Conservation (phyloP, 2,113 vertebrate species). For the Hucho hucho region DNA sequence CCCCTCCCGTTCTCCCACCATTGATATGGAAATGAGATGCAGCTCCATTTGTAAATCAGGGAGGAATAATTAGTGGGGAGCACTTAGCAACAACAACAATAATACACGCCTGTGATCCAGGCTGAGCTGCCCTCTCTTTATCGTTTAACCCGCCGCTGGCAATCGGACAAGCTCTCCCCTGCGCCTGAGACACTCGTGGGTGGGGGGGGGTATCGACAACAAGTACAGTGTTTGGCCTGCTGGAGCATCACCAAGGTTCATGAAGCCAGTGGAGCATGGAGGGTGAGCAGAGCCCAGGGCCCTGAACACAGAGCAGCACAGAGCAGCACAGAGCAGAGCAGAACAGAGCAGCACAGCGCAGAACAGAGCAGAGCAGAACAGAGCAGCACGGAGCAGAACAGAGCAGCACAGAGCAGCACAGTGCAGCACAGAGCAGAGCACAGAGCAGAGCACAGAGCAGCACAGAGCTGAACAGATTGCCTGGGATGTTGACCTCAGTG, state of each 20-base stretch:
- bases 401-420: too few species aligned
- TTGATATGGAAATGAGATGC: slow-evolving; percentile 75
- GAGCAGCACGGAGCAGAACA: too few species aligned
- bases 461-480: slow-evolving; percentile 38
- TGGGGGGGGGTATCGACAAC: slow-evolving; percentile 50
- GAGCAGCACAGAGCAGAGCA: slow-evolving; percentile 1
- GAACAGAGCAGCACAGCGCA: too few species aligned
- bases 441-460: not conserved
- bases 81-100: slow-evolving; percentile 78
- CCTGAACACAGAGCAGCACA: slow-evolving; percentile 50
- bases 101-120: slow-evolving; percentile 68
- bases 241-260: slow-evolving; percentile 63
- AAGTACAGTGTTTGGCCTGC: slow-evolving; percentile 67
- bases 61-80: slow-evolving; percentile 77
- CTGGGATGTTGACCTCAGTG: slow-evolving; percentile 57
- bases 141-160: slow-evolving; percentile 73
- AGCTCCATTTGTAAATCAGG: slow-evolving; percentile 75
- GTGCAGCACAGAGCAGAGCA: too few species aligned
- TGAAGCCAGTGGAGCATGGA: slow-evolving; percentile 62
- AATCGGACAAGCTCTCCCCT: slow-evolving; percentile 56
- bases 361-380: too few species aligned
- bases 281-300: slow-evolving; percentile 69
- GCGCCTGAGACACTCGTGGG: slow-evolving; percentile 37
- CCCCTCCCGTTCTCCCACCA: slow-evolving; percentile 42
- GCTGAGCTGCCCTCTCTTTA: slow-evolving; percentile 67